Conservation (phyloP, 2,797 vertebrate genomes). For the Trachurus trachurus region DNA sequence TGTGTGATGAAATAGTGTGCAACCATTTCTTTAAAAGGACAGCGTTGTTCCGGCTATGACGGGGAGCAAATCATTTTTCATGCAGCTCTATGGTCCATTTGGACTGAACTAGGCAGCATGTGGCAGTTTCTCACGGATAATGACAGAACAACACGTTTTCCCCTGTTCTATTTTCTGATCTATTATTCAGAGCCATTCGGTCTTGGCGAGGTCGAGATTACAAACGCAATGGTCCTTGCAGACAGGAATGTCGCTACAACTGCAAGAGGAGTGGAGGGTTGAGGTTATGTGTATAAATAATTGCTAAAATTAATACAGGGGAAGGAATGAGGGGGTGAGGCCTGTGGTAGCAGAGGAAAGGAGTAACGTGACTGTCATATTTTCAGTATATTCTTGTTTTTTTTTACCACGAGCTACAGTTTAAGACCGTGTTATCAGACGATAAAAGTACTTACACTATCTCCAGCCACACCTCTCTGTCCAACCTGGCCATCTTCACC, state of each 20-base stretch:
- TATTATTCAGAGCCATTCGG: conserved; percentile 57
- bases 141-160: conserved; percentile 45
- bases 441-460: conserved; percentile 89
- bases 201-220: conserved; percentile 45
- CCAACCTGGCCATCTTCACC: conserved; percentile 98
- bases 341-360: conserved; percentile 6
- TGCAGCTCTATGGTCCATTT: conserved; percentile 56
- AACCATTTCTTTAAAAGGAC: conserved; percentile 46
- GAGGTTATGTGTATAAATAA: conserved; percentile 41
- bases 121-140: conserved; percentile 50
- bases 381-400: conserved; percentile 23
- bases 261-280: conserved; percentile 29
- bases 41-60: conserved; percentile 30
- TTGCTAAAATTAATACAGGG: conserved; percentile 38
- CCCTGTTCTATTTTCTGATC: conserved; percentile 59
- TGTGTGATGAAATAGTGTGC: conserved; percentile 52
- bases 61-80: conserved; percentile 46
- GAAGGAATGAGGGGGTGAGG: conserved; percentile 28
- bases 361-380: not conserved
- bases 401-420: not conserved
- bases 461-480: conserved; percentile 95
- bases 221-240: conserved; percentile 57
- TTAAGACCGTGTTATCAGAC: not conserved
- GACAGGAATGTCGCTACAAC: conserved; percentile 49
- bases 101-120: conserved; percentile 27